Percentiles rank a stretch among this genome's conserved stretches.
phyloP scores from a whole-genome alignment of 2,888 invertebrate species.

The Drosophila melanosoma region DNA sequence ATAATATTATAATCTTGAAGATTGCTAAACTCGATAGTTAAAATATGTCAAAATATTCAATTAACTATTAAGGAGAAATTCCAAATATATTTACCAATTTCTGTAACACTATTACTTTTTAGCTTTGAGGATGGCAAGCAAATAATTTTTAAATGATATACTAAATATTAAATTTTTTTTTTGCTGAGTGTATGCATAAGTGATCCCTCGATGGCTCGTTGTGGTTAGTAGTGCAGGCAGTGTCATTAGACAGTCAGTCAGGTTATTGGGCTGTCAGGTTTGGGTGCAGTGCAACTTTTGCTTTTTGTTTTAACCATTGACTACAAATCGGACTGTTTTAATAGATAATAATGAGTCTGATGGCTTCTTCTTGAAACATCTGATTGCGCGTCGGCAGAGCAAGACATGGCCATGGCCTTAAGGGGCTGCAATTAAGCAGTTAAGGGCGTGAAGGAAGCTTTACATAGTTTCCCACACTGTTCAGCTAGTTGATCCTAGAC shows the following conservation, averaged over 20 bases:
- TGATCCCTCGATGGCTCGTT: not conserved
- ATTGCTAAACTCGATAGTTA: not conserved
- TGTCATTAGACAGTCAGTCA: conserved; percentile 77
- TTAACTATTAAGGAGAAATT: not conserved
- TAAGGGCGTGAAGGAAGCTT: conserved; percentile 60
- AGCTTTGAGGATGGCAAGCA: not conserved
- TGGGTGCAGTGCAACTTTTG: conserved; percentile 41
- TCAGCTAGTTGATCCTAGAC: conserved; percentile 47
- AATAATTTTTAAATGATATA: not conserved
- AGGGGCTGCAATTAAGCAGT: conserved; percentile 81
- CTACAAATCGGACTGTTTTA: conserved; percentile 67
- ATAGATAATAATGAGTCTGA: conserved; percentile 79
- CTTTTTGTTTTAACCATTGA: conserved; percentile 38
- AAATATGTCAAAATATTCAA: not conserved
- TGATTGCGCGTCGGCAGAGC: conserved; percentile 7
- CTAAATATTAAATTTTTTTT: not conserved
- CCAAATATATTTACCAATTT: not conserved
- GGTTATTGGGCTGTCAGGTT: conserved; percentile 42
- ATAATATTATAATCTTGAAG: not conserved
- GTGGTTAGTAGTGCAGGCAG: conserved; percentile 32
- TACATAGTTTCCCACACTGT: conserved; percentile 69
- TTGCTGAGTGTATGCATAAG: conserved; percentile 2
- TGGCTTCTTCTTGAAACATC: conserved; percentile 12
- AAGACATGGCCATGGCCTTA: conserved; percentile 62
- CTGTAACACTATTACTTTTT: not conserved